These are phyloP conservation scores for Andrena fulva DNA, from an alignment of 2,888 invertebrate genomes.

Conservation along the genomic window DNA sequence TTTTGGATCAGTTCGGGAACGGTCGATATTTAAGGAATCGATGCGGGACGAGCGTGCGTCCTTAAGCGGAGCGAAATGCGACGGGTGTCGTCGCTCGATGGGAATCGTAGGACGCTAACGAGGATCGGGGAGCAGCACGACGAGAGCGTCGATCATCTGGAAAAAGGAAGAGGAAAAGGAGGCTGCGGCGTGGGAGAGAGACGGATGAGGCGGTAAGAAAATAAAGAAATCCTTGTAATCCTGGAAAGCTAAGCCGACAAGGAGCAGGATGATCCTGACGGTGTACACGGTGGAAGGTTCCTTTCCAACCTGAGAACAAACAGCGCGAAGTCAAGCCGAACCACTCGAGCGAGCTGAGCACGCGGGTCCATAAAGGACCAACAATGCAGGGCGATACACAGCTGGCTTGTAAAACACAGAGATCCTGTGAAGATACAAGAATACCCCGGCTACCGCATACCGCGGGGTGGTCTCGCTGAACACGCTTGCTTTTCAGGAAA, in stretches of 20 bases:
- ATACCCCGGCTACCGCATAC: slow-evolving; percentile 60
- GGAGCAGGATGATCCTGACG: slow-evolving; percentile 72
- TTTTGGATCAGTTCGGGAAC: background rate
- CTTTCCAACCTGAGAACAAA: slow-evolving; percentile 68
- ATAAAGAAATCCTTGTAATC: slow-evolving; percentile 80
- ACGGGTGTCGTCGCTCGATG: background rate
- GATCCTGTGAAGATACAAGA: slow-evolving; percentile 80
- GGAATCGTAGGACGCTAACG: slow-evolving; percentile 20
- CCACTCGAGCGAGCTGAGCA: slow-evolving; percentile 75
- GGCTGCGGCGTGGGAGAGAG: background rate
- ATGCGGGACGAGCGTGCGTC: background rate
- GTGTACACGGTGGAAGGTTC: slow-evolving; percentile 65
- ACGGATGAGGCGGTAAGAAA: slow-evolving; percentile 49
- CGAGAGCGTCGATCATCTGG: slow-evolving; percentile 26
- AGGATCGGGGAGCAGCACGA: slow-evolving; percentile 5
- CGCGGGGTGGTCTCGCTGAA: slow-evolving; percentile 51
- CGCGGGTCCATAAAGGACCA: slow-evolving; percentile 78
- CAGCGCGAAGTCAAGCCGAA: slow-evolving; percentile 80
- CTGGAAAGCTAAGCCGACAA: slow-evolving; percentile 79
- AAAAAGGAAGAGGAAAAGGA: background rate
- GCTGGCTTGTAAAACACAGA: slow-evolving; percentile 84
- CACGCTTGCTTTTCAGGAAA: slow-evolving; percentile 42
- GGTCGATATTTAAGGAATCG: slow-evolving; percentile 26
- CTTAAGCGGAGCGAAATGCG: slow-evolving; percentile 24
- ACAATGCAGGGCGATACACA: slow-evolving; percentile 80